phyloP scores from a whole-genome alignment of 2,113 vertebrate species.

The Hyla sarda region DNA sequence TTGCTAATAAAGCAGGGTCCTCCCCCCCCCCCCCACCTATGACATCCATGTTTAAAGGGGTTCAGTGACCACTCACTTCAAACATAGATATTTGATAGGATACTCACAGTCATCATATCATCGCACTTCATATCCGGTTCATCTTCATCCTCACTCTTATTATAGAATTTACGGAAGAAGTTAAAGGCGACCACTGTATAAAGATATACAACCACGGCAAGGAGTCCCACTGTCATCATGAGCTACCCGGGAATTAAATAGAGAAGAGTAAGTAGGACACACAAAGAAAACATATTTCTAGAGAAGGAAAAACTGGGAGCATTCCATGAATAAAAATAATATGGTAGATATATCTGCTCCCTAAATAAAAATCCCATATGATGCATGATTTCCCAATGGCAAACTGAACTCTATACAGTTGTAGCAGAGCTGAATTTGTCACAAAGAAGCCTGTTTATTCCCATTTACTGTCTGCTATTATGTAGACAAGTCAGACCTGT shows the following conservation, averaged over 20 bases:
- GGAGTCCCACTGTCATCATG: constrained; percentile 90
- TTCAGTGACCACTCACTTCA: background rate
- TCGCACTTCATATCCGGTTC: constrained; percentile 96
- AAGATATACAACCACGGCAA: constrained; percentile 91
- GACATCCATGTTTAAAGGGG: too few species aligned
- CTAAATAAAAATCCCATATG: background rate
- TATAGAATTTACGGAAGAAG: constrained; percentile 97
- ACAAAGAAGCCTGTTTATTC: background rate
- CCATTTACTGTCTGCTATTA: background rate
- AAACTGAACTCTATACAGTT: background rate
- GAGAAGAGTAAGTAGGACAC: background rate
- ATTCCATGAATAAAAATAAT: background rate
- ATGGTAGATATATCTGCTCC: background rate
- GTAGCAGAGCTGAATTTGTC: background rate
- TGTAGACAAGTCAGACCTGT: constrained; percentile 76
- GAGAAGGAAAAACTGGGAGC: background rate
- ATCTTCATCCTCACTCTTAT: constrained; percentile 92
- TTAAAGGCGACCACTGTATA: constrained; percentile 95
- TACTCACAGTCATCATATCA: constrained; percentile 93
- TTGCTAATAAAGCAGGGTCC: too few species aligned
- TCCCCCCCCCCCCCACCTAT: too few species aligned
- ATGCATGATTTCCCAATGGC: too few species aligned
- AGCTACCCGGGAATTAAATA: constrained; percentile 70
- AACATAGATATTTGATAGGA: background rate
- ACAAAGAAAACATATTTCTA: background rate